phyloP scores from a whole-genome alignment of 2,797 vertebrate species.

The Gymnothorax reevesii region DNA sequence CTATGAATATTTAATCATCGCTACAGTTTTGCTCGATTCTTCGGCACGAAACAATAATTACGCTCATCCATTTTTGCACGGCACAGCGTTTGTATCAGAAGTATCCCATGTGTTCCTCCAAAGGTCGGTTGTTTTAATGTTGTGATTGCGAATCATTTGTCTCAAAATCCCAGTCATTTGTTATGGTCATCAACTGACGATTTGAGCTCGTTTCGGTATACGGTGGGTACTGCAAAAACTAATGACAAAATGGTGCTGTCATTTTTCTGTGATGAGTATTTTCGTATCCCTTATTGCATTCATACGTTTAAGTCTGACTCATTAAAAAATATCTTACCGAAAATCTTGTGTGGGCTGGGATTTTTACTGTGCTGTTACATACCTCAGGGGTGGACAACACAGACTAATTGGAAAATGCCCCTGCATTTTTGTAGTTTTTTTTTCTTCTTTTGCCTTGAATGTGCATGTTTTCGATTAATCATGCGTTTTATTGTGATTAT shows the following conservation, averaged over 20 bases:
- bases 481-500: not conserved
- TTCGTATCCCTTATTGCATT: not conserved
- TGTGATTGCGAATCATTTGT: not conserved
- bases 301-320: not conserved
- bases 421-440: not conserved
- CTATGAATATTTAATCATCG: slow-evolving; percentile 40
- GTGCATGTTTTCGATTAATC: not conserved
- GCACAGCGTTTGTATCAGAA: not conserved
- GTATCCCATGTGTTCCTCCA: not conserved
- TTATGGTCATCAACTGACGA: not conserved
- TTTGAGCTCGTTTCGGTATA: not conserved
- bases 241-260: not conserved
- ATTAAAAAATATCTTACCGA: not conserved
- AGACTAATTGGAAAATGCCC: not conserved
- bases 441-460: not conserved
- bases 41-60: slow-evolving; percentile 51
- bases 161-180: slow-evolving; percentile 22
- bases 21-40: slow-evolving; percentile 45
- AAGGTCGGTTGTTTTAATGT: not conserved
- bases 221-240: not conserved
- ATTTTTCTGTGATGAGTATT: not conserved
- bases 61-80: slow-evolving; percentile 48
- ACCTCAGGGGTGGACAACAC: not conserved
- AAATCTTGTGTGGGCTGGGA: not conserved
- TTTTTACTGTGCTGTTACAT: not conserved